phyloP scores from a whole-genome alignment of 2,888 invertebrate genomes.

The Callimorpha dominula region DNA sequence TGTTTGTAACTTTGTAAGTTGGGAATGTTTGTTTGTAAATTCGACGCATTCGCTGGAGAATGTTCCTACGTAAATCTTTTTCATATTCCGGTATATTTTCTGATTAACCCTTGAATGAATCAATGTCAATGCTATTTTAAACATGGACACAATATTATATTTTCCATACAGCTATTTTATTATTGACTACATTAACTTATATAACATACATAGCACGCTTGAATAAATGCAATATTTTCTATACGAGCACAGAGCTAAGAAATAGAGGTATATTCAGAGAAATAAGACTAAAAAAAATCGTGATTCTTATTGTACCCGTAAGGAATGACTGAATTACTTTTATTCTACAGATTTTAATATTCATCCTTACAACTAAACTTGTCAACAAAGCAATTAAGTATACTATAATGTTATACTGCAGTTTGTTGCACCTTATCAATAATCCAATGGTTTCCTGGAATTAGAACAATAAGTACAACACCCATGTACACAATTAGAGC shows the following conservation, averaged over 20 bases:
- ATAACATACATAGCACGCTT: not conserved
- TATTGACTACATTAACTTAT: not conserved
- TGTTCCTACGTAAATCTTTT: not conserved
- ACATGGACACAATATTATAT: too few relatives aligned
- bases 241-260: not conserved
- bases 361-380: not conserved
- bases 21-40: not conserved
- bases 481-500: too few relatives aligned
- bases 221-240: not conserved
- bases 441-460: not conserved
- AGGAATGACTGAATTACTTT: not conserved
- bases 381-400: not conserved
- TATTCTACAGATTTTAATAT: not conserved
- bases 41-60: not conserved
- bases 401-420: not conserved
- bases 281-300: too few relatives aligned
- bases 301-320: not conserved
- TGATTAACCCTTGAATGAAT: not conserved
- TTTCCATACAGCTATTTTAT: not conserved
- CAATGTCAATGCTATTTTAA: not conserved
- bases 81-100: not conserved
- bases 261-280: too few relatives aligned
- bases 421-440: not conserved
- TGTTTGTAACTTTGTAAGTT: not conserved
- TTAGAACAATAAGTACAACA: not conserved